These are phyloP conservation scores for Liopterus haemorrhoidalis DNA, from an alignment of 2,888 invertebrate species.

Conservation along the genomic window DNA sequence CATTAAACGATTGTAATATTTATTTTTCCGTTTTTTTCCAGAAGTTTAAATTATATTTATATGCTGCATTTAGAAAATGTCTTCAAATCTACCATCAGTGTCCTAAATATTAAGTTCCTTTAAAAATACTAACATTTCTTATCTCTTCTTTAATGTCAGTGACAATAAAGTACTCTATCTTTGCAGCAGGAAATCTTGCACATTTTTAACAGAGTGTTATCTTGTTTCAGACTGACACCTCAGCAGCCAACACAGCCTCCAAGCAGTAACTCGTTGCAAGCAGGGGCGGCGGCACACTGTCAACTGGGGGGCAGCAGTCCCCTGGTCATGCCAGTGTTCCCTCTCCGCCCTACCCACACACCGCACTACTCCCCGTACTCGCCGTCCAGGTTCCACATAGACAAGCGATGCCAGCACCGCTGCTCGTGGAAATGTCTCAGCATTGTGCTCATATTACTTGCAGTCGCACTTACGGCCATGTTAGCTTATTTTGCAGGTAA, in stretches of 20 bases:
- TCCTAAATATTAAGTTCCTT: too few relatives aligned
- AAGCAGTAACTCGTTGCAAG: constrained; percentile 57
- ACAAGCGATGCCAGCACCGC: constrained; percentile 86
- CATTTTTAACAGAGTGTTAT: too few relatives aligned
- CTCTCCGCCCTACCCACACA: constrained; percentile 56
- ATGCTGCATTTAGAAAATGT: too few relatives aligned
- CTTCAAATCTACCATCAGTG: too few relatives aligned
- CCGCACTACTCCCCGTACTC: constrained; percentile 86
- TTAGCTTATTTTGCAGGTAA: constrained; percentile 93
- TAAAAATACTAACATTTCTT: too few relatives aligned
- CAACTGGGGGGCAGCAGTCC: constrained; percentile 65
- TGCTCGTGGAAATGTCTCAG: constrained; percentile 97
- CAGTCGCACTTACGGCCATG: constrained; percentile 86
- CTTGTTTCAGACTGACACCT: constrained; percentile 31
- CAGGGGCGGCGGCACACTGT: constrained; percentile 51
- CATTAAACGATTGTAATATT: too few relatives aligned
- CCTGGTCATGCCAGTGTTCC: constrained; percentile 77
- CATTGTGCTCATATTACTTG: constrained; percentile 85
- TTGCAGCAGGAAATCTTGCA: too few relatives aligned
- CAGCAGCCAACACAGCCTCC: constrained; percentile 52
- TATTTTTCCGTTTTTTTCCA: too few relatives aligned
- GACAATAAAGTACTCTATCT: too few relatives aligned
- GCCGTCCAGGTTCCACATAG: constrained; percentile 89
- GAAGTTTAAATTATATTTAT: too few relatives aligned
- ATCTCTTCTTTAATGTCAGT: too few relatives aligned